Evolutionary conservation across 1,140 invertebrate genomes (phyloP).

Genomic region (Zaprionus lachaisei): DNA sequence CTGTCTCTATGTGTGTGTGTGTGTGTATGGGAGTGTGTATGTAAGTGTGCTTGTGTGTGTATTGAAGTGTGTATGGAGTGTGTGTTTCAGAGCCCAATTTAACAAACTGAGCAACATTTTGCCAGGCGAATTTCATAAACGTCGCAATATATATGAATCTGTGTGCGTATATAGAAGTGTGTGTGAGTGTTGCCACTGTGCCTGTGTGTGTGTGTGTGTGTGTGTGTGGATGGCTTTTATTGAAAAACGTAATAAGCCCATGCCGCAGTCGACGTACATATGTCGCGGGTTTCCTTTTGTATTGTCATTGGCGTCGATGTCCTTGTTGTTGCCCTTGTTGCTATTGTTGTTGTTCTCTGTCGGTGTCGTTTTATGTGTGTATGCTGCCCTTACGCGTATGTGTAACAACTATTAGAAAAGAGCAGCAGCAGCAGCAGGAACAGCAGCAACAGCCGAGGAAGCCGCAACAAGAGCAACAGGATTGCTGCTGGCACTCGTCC

Average conservation of each 20-base stretch:
- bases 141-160: constrained; percentile 30
- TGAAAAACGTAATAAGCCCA: constrained; percentile 67
- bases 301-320: constrained; percentile 60
- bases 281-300: constrained; percentile 63
- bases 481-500: constrained; percentile 42
- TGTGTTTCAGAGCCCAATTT: constrained; percentile 35
- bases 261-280: constrained; percentile 49
- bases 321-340: constrained; percentile 36
- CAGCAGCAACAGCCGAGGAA: constrained; percentile 11
- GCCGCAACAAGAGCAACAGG: constrained; percentile 53
- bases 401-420: constrained; percentile 75
- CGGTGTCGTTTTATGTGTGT: constrained; percentile 45
- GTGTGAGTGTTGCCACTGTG: background rate
- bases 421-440: constrained; percentile 38
- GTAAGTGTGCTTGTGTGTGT: constrained; percentile 9
- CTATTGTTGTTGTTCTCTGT: constrained; percentile 27
- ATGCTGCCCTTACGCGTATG: constrained; percentile 55
- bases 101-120: constrained; percentile 52
- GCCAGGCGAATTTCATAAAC: constrained; percentile 47
- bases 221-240: constrained; percentile 48
- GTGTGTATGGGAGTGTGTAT: constrained; percentile 6
- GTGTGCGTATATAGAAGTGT: background rate
- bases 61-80: constrained; percentile 1
- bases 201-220: constrained; percentile 11
- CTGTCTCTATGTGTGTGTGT: background rate